These are phyloP conservation scores for Chiloscyllium plagiosum DNA, from an alignment of 2,113 vertebrate genomes.

Conservation along the genomic window DNA sequence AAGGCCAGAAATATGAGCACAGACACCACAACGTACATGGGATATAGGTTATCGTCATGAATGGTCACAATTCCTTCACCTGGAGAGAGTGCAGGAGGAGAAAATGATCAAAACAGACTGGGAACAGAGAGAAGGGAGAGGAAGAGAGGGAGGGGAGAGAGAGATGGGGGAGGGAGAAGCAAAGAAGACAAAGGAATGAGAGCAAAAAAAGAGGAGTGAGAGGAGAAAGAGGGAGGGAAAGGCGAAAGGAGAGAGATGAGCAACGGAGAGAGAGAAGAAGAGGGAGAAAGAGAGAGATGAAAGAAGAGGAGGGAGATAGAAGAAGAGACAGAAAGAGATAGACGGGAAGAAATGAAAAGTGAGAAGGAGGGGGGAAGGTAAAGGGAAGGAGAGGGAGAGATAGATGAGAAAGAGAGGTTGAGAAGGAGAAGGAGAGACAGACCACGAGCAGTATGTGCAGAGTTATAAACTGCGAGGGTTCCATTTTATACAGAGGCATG, in stretches of 20 bases:
- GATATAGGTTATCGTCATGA: conserved; percentile 55
- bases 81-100: conserved; percentile 51
- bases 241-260: conserved; percentile 36
- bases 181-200: not conserved
- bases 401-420: not conserved
- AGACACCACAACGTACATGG: conserved; percentile 70
- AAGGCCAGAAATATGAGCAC: conserved; percentile 66
- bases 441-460: conserved; percentile 28
- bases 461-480: conserved; percentile 40
- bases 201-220: not conserved
- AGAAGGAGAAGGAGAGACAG: conserved; percentile 49
- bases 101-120: conserved; percentile 43
- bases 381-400: not conserved
- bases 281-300: conserved; percentile 45
- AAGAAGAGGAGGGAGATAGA: conserved; percentile 45
- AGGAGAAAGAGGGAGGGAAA: not conserved
- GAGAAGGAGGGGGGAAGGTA: conserved; percentile 41
- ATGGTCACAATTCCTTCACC: conserved; percentile 58
- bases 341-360: conserved; percentile 43
- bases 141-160: not conserved
- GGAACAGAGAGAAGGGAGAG: no score
- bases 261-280: conserved; percentile 45
- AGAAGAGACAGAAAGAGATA: conserved; percentile 33
- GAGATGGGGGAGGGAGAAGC: not conserved
- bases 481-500: conserved; percentile 50